phyloP scores from a whole-genome alignment of 1,140 invertebrate genomes.

The Micrasema minimum region DNA sequence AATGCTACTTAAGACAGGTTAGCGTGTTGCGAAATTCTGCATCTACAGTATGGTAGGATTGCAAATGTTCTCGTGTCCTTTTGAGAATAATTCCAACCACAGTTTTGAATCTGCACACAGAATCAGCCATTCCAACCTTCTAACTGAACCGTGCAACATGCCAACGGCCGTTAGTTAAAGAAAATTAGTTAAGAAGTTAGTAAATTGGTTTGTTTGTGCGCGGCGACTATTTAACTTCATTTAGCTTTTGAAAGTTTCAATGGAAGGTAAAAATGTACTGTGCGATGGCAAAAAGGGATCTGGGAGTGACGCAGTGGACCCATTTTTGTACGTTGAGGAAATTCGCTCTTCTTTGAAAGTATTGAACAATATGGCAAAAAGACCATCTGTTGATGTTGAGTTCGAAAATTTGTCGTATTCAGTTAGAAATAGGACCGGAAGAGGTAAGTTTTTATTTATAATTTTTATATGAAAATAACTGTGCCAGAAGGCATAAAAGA shows the following conservation, averaged over 20 bases:
- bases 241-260: conserved; percentile 4
- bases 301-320: background rate
- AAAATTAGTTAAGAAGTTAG: background rate
- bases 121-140: background rate
- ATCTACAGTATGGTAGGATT: background rate
- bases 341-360: conserved; percentile 63
- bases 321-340: conserved; percentile 56
- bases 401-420: conserved; percentile 74
- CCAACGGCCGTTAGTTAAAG: background rate
- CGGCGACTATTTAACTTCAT: background rate
- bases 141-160: background rate
- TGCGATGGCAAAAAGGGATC: background rate
- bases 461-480: too few relatives aligned
- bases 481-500: too few relatives aligned
- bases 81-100: conserved; percentile 3
- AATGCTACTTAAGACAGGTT: conserved; percentile 17
- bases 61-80: conserved; percentile 10
- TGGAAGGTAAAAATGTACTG: background rate
- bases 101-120: background rate
- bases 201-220: background rate
- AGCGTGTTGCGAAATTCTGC: conserved; percentile 11
- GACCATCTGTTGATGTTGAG: conserved; percentile 71
- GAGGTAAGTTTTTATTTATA: conserved; percentile 28
- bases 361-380: conserved; percentile 64
- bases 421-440: conserved; percentile 59